Evolutionary conservation across 2,888 invertebrate genomes (phyloP).

Genomic region (Epirrhoe tristata): DNA sequence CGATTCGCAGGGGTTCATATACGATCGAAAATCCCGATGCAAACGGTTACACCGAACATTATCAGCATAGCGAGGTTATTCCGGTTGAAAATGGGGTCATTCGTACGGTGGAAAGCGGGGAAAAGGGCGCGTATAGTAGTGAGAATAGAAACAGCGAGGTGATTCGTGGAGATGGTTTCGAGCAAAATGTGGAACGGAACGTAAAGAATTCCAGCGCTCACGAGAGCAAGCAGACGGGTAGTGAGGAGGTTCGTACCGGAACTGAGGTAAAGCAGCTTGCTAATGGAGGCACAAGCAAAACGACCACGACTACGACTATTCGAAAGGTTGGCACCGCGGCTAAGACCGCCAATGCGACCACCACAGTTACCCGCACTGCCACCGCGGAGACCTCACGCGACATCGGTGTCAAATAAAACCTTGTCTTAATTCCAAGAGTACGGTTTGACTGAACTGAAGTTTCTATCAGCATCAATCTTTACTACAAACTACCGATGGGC

Average conservation of each 20-base stretch:
- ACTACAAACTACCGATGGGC: background rate
- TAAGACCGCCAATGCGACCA: conserved; percentile 69
- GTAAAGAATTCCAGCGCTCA: conserved; percentile 67
- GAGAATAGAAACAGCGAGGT: conserved; percentile 65
- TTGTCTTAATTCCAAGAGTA: conserved; percentile 14
- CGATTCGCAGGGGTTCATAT: conserved; percentile 74
- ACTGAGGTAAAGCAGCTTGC: conserved; percentile 73
- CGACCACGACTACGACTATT: conserved; percentile 76
- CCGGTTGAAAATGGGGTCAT: conserved; percentile 71
- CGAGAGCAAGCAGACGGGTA: conserved; percentile 65
- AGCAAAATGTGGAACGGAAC: conserved; percentile 66
- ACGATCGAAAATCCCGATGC: conserved; percentile 74
- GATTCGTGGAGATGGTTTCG: conserved; percentile 67
- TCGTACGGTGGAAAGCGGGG: conserved; percentile 65
- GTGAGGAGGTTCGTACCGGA: conserved; percentile 71
- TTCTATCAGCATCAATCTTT: conserved; percentile 25
- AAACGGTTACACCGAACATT: conserved; percentile 65
- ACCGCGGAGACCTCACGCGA: conserved; percentile 76
- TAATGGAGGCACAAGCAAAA: conserved; percentile 73
- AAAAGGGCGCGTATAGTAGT: conserved; percentile 60
- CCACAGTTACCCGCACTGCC: conserved; percentile 68
- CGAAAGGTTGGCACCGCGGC: conserved; percentile 73
- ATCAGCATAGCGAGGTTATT: conserved; percentile 68
- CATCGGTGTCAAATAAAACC: conserved; percentile 71
- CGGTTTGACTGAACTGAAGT: conserved; percentile 33